Evolutionary conservation across 2,113 vertebrate species (phyloP).

Genomic region (Piprites chloris): DNA sequence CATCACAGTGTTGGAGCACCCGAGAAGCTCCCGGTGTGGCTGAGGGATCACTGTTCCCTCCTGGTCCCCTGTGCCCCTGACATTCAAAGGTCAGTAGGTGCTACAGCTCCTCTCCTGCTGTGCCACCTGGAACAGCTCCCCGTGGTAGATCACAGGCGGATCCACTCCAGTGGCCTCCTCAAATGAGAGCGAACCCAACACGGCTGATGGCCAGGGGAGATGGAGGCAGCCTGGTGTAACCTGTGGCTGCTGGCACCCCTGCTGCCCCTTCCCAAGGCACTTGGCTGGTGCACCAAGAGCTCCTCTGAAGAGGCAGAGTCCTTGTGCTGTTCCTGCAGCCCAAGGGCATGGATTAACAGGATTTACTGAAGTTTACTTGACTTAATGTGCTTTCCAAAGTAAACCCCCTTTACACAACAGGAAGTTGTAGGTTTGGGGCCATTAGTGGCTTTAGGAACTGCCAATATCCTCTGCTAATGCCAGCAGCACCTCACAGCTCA

Average conservation of each 20-base stretch:
- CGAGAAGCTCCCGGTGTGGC: not conserved
- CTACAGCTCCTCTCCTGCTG: not conserved
- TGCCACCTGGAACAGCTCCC: not conserved
- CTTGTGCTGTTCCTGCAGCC: not conserved
- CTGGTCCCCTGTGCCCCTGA: accelerated
- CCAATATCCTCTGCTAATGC: not conserved
- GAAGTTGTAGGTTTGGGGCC: not conserved
- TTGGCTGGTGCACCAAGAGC: not conserved
- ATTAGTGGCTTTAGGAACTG: not conserved
- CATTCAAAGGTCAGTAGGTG: not conserved
- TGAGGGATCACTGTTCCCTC: not conserved
- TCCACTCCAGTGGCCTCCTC: not conserved
- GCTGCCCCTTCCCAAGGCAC: not conserved
- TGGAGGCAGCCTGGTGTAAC: not conserved
- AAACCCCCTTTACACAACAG: not conserved
- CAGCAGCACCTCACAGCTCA: not conserved
- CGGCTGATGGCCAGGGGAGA: not conserved
- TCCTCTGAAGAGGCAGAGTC: not conserved
- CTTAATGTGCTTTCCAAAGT: not conserved
- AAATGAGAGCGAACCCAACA: not conserved
- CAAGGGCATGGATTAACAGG: not conserved
- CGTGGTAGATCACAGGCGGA: accelerated
- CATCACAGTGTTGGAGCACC: not conserved
- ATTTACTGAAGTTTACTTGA: not conserved
- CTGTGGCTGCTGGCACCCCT: not conserved